Evolutionary conservation across 2,888 invertebrate species (phyloP).

Genomic region (Nephrotoma flavescens): DNA sequence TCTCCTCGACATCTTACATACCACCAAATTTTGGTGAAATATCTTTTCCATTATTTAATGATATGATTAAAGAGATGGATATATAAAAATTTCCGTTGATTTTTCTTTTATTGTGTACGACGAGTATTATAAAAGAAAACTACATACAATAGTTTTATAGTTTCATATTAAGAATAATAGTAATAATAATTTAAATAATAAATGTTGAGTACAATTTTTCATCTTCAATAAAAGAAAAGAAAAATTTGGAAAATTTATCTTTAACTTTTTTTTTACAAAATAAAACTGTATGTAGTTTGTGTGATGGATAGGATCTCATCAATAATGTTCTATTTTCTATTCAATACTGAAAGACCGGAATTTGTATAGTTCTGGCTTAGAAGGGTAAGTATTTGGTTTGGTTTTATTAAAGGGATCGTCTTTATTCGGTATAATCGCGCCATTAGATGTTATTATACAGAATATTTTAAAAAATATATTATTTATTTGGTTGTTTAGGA

Average conservation of each 20-base stretch:
- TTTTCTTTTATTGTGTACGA: background rate
- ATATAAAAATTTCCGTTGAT: background rate
- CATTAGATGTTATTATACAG: background rate
- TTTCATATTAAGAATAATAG: background rate
- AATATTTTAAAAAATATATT: background rate
- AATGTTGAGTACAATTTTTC: background rate
- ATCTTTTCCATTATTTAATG: background rate
- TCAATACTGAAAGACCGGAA: background rate
- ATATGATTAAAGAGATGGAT: background rate
- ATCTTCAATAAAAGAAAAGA: background rate
- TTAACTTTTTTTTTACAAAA: background rate
- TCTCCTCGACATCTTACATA: background rate
- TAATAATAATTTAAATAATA: background rate
- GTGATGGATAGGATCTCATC: background rate
- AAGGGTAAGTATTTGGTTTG: background rate
- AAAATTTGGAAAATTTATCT: background rate
- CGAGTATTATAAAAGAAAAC: background rate
- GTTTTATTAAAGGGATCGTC: background rate
- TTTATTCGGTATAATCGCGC: background rate
- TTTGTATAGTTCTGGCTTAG: background rate
- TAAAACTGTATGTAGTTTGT: background rate
- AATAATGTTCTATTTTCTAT: background rate
- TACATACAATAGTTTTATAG: background rate
- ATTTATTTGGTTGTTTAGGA: too few species aligned
- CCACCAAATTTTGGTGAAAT: background rate